Evolutionary conservation across 2,797 vertebrate species (phyloP), one percentile per base, ranked within the genome.

Genomic region (Manis crassicaudata): DNA sequence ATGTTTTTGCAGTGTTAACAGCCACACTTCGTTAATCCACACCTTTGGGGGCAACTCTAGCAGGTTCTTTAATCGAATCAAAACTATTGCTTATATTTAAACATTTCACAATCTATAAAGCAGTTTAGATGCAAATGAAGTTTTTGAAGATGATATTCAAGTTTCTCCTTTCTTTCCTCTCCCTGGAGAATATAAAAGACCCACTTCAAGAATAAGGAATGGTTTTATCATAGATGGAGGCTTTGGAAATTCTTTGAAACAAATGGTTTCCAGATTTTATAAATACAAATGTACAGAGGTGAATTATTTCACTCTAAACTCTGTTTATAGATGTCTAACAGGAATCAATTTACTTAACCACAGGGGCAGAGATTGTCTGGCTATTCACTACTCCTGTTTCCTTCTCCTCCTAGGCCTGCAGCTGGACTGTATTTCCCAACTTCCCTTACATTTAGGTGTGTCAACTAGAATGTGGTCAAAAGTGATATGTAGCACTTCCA

Each of bases 81-180:
- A 72, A 88, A 43, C n/a, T 77, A 43, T 25, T 50, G 5, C 25
- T 94, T 46, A 60, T 70, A 81, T 56, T 84, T 65, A 88, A 93
- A 65, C 13, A 81, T 87, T 81, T 88, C 46, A 81, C 54, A 86
- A 40, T 79, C 62, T 93, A 14, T 46, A 93, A 94, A 90, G 46
- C 60, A 76, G 76, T 88, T 96, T 88, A 76, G 20, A 81, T 54
- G 54, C 65, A 88, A 67, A 85, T 43, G 17, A 25, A n/a, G 23
- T 81, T 96, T 90, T 85, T 68, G 81, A 94, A 83, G 88, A 81
- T 85, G 27, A 91, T 65, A 8, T 85, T 87, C 43, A 81, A 81
- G 25, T 96, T 91, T 91, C 72, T 85, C 14, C 17, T 96, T 70
- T 67, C 84, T 85, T 91, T 81, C n/a, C 21, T 95, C 25, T 92